A percentile compares a stretch with the other conserved stretches of the same genome.
Evolutionary conservation across 2,113 vertebrate species (phyloP).

Genomic region (Nycticebus coucang): DNA sequence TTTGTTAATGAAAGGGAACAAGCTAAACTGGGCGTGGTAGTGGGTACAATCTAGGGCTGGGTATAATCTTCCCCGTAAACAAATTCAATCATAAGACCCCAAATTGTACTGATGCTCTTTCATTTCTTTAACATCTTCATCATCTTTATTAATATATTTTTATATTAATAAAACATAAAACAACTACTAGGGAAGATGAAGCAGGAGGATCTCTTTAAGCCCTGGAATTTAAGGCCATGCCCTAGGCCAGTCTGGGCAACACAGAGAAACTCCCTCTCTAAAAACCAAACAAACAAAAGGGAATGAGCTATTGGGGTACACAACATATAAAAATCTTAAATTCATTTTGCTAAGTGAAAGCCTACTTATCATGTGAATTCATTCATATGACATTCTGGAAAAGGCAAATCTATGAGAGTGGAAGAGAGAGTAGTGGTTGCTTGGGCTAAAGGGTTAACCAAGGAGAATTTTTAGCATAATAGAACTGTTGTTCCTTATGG

Average conservation of each 20-base stretch:
- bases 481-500: background rate
- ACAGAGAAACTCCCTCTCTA: too few species aligned
- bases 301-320: background rate
- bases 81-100: background rate
- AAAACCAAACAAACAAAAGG: background rate
- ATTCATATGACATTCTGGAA: background rate
- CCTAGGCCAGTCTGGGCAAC: too few species aligned
- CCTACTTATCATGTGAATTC: background rate
- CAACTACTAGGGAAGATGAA: too few species aligned
- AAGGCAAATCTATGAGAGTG: background rate
- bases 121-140: background rate
- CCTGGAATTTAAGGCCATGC: too few species aligned
- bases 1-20: background rate
- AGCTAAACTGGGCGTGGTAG: too few species aligned
- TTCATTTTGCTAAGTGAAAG: background rate
- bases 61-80: background rate
- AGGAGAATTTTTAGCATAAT: background rate
- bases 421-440: background rate
- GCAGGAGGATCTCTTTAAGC: too few species aligned
- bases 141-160: slow-evolving; percentile 12
- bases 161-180: background rate
- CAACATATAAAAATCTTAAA: background rate
- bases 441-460: background rate
- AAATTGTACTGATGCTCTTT: background rate
- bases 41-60: background rate